Evolutionary conservation across 2,888 invertebrate species (phyloP), one percentile per base, ranked within the genome.

Genomic region (Geophilus truncorum): DNA sequence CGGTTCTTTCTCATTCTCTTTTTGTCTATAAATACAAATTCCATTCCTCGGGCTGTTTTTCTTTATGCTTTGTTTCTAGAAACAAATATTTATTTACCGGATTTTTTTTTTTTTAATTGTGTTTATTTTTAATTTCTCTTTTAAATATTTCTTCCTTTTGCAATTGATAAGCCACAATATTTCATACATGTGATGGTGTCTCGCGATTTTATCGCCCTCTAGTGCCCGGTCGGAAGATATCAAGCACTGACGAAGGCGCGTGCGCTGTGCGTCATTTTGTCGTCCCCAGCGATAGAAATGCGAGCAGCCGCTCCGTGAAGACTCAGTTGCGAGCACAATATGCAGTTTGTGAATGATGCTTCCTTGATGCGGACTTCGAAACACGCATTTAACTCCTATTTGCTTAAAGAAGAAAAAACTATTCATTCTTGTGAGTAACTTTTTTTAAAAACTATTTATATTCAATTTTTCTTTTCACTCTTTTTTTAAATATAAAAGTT

Each of bases 191-290:
- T 5, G 2, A 21, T 10, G 10, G 21, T 62, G 23, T 4, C 15
- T 40, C 18, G 3, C 57, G 23, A 62, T 62, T 62, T 18, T 62
- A 62, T 62, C 57, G 57, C 57, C 57, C 57, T 62, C 57, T 62
- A 23, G 4, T 21, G 57, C 23, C 57, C 57, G 10, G 18, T 62
- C 21, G 10, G 57, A 23, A 62, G 23, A 21, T 62, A 62, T 62
- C 57, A 62, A 18, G 10, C 10, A 10, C 21, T 10, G 23, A 62
- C 23, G 23, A 10, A 62, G 21, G 57, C 57, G 57, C 57, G 21
- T 62, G 57, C 57, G 57, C 57, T 62, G n/a, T 62, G 57, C 57
- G 57, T 62, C 57, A 62, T 62, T 23, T 62, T 62, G 57, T 62
- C 57, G 57, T 62, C 10, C 18, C 57, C 57, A 23, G 57, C 57